Evolutionary conservation across 30 jellyfish, hydroid and myxozoan species (phyloP), one percentile per base, ranked within the genome.

Genomic region (Haliclystus octoradiatus): DNA sequence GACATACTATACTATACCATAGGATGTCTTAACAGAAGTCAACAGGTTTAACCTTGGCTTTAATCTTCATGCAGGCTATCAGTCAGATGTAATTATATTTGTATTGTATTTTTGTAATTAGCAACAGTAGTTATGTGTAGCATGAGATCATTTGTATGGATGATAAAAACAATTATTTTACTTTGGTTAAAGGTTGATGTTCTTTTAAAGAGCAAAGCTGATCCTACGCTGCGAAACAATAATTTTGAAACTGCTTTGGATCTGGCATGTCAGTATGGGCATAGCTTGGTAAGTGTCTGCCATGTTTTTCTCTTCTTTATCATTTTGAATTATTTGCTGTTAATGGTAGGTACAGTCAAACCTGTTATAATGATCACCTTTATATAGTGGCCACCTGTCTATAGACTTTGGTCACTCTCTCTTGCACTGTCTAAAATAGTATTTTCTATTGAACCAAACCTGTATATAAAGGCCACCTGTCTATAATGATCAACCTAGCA

Each of bases 251-350:
- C 96, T 34, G 94, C 96, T 1, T 46, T 85, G 49, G 96, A 85
- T 63, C 49, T 79, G 47, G 96, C 96, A 5, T 85, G 96, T 57
- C 96, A 85, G 62, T 85, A 63, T 60, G 96, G 96, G 0, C 96
- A 85, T 60, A 57, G 92, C 15, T 81, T 85, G 13, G 96, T 85
- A 50, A 52, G 86, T 29, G 23, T 31, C 24, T 47, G n/a, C n/a
- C n/a, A n/a, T 63, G 27, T 25, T 3, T 5, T 63, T 30, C 31
- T 30, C 31, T 24, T 26, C 40, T 2, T 24, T 0, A 12, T 30
- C 31, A 25, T 7, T 26, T 63, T 63, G 73, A 63, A 61, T 14
- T 61, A 14, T 47, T 47, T n/a, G n/a, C n/a, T n/a, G n/a, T n/a
- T n/a, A n/a, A n/a, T n/a, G n/a, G n/a, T n/a, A n/a, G n/a, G n/a